Evolutionary conservation across 2,888 invertebrate genomes (phyloP), one percentile per base, ranked within the genome.

Genomic region (Andricus curvator): DNA sequence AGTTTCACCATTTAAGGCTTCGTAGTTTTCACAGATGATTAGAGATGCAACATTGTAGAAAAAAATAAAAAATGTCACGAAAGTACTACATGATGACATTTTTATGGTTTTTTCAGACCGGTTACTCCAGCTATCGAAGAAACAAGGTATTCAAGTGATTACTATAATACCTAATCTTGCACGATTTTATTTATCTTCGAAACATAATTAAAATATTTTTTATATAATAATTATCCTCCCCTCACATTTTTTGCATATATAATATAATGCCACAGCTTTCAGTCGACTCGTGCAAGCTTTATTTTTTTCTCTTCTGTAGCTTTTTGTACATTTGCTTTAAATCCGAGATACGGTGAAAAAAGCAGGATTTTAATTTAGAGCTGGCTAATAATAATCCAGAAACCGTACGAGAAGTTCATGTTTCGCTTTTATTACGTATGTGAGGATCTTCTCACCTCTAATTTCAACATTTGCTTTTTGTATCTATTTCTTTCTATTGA

Each of bases 61-160:
- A 74, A 56, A 56, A n/a, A 44, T 20, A 48, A 62, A 25, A 76
- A 76, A 48, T 44, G 33, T 48, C 77, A 51, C 76, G 76, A 80
- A 64, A 48, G 33, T 67, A 78, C 41, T 78, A 78, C 66, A 78
- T 78, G 83, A 82, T 84, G 84, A 85, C 84, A 82, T 83, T 85
- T 84, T 85, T 85, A 85, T 78, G 84, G 83, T 85, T 85, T 88
- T 88, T 88, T 88, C 88, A 88, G 88, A 88, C 88, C 88, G 85
- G 88, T 86, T 83, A 88, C 88, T 81, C 88, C 88, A 84, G 88
- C 88, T 86, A 87, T 86, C 86, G 88, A 88, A 86, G 88, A 88
- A 84, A 87, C 85, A 87, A 88, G 88, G 88, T 88, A 88, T 79
- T 74, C 56, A 74, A 74, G 56, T 74, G 56, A 74, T 74, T 56